These are phyloP conservation scores for Caerostris extrusa DNA, from an alignment of 1,140 invertebrate genomes.

Conservation along the genomic window DNA sequence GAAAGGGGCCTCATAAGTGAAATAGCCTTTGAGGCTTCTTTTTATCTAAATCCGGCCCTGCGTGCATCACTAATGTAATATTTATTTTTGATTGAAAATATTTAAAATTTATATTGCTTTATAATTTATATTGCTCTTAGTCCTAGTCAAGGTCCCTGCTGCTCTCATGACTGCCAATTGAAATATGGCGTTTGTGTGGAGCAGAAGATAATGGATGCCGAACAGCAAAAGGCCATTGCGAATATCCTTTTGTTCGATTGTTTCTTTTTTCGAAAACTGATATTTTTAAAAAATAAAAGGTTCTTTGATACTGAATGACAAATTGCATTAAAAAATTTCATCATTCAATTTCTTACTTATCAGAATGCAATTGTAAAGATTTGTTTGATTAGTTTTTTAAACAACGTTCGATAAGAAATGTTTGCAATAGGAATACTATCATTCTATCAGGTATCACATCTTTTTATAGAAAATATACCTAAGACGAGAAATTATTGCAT, in stretches of 20 bases:
- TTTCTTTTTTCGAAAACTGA: neutral
- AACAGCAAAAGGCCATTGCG: conserved; percentile 93
- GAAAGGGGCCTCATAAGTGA: no score
- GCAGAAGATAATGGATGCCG: conserved; percentile 97
- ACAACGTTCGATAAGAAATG: neutral
- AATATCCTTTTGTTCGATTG: conserved; percentile 81
- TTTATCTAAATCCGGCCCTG: no score
- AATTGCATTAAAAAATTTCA: neutral
- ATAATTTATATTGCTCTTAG: conserved; percentile 43
- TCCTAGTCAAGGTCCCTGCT: conserved; percentile 93
- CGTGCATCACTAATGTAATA: no score
- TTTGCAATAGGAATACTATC: no score
- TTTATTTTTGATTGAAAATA: no score
- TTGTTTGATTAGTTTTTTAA: neutral
- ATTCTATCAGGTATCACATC: no score
- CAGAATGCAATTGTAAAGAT: neutral
- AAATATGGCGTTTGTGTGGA: conserved; percentile 93
- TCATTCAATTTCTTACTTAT: neutral
- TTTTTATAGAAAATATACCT: no score
- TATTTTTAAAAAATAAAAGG: neutral
- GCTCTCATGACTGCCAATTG: conserved; percentile 92
- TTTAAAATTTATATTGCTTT: no score
- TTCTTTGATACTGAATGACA: neutral
- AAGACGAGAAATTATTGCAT: no score
- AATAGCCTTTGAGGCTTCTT: no score